These are phyloP conservation scores for Willisornis vidua DNA, from an alignment of 2,113 vertebrate genomes.

Conservation along the genomic window DNA sequence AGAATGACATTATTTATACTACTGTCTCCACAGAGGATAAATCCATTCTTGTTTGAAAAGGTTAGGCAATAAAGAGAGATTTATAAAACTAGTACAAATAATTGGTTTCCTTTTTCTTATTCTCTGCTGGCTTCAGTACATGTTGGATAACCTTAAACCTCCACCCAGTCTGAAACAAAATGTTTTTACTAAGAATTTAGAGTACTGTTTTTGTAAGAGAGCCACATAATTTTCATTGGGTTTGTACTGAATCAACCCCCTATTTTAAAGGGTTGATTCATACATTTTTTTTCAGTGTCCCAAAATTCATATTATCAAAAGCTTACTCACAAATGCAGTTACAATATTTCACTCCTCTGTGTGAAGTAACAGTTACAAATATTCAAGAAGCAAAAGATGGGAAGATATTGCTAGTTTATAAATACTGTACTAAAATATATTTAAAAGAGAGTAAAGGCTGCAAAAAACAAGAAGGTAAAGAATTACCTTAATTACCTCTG, in stretches of 20 bases:
- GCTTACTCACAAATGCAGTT: not conserved
- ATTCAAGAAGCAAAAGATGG: not conserved
- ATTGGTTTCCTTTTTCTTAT: constrained; percentile 50
- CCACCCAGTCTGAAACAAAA: not conserved
- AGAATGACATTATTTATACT: constrained; percentile 51
- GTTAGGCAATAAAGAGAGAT: constrained; percentile 60
- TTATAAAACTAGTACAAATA: constrained; percentile 63
- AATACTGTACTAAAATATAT: not conserved
- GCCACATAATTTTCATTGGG: not conserved
- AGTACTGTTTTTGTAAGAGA: not conserved
- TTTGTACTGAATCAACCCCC: not conserved
- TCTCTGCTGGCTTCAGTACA: constrained; percentile 6
- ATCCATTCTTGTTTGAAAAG: constrained; percentile 56
- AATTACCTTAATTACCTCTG: not conserved
- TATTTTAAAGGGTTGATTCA: not conserved
- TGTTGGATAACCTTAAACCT: constrained; percentile 33
- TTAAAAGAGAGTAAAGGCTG: not conserved
- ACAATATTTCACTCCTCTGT: not conserved
- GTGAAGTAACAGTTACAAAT: not conserved
- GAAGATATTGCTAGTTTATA: not conserved
- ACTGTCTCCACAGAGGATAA: constrained; percentile 44
- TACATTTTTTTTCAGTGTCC: not conserved
- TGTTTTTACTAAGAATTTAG: constrained; percentile 14
- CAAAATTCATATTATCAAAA: not conserved
- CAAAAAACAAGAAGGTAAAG: not conserved